Evolutionary conservation across 2,888 invertebrate species (phyloP), one percentile per base, ranked within the genome.

Genomic region (Lithosia quadra): DNA sequence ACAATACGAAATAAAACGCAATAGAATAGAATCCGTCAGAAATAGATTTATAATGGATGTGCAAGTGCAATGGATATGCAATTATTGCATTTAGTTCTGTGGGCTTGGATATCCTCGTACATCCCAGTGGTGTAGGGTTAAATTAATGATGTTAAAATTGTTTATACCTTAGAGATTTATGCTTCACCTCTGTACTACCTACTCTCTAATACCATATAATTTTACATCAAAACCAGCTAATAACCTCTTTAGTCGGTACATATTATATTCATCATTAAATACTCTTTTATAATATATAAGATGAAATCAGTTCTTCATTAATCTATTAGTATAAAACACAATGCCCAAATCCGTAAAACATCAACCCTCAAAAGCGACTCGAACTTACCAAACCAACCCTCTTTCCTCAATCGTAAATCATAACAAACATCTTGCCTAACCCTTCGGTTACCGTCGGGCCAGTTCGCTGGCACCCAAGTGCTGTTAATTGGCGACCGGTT

Each of bases 341-440:
- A 33, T 39, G 62, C 18, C 55, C 28, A 67, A 68, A 69, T 76
- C 73, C 64, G 63, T 55, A 67, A 58, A 74, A 71, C 73, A 72
- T 72, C 73, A 85, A 81, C 85, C 84, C 80, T 78, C 74, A 75
- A 78, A 81, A 68, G 79, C 78, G 79, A 80, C 75, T 70, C 67
- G 73, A 74, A 74, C 76, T 72, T 60, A 64, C 62, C 70, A 57
- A 63, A 39, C 75, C 72, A 73, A 80, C 81, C 84, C 84, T 83
- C 83, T 83, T 83, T 86, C 81, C 84, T 84, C 79, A 86, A 85
- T 87, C 91, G 89, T 93, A 91, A 93, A 93, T 93, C 93, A 93
- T 91, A 92, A 92, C 92, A 92, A 93, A 92, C 91, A 92, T 93
- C 92, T 92, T 92, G 88, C 87, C 82, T 87, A 91, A 93, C 93